Evolutionary conservation across 1,140 invertebrate genomes (phyloP).

Genomic region (Steinernema feltiae): DNA sequence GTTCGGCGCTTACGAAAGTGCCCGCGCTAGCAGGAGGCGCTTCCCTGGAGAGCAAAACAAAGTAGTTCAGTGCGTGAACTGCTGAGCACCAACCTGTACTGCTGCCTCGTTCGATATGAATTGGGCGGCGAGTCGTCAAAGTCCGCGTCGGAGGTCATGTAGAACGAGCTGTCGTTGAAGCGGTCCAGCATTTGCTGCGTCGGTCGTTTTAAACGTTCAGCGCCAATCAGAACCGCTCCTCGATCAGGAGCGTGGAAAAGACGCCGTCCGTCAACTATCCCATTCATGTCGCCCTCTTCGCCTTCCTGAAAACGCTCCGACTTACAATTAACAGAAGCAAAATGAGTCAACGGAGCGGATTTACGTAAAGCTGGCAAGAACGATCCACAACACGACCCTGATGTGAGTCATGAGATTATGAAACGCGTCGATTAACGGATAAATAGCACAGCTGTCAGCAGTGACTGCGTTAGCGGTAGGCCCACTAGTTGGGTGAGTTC

Average conservation of each 20-base stretch:
- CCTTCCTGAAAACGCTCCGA: background rate
- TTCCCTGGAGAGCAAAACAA: background rate
- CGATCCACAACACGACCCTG: background rate
- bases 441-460: background rate
- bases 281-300: constrained; percentile 5
- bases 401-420: background rate
- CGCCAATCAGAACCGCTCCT: background rate
- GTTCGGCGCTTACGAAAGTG: background rate
- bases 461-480: background rate
- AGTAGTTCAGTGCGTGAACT: background rate
- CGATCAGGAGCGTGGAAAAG: constrained; percentile 4
- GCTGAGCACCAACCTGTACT: background rate
- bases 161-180: constrained; percentile 11
- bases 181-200: background rate
- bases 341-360: background rate
- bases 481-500: background rate
- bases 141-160: background rate
- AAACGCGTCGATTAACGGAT: background rate
- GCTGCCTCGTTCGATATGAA: background rate
- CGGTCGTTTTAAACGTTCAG: background rate
- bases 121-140: background rate
- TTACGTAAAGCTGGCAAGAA: background rate
- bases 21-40: background rate
- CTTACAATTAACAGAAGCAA: too few relatives aligned
- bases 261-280: background rate